Evolutionary conservation across 2,113 vertebrate species (phyloP), one percentile per base, ranked within the genome.

Genomic region (Saccopteryx bilineata): DNA sequence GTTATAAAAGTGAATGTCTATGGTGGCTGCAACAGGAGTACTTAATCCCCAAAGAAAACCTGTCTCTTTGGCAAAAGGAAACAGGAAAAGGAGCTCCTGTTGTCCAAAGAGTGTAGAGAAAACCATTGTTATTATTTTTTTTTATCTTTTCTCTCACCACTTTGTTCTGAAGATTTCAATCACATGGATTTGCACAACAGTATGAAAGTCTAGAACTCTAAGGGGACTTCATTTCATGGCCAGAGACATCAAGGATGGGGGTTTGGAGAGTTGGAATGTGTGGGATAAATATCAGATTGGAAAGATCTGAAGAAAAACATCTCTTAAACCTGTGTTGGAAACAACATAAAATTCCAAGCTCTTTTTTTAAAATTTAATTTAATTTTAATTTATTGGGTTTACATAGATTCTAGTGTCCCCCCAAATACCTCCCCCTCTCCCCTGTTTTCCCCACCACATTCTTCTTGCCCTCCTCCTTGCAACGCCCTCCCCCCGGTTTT

Each of bases 331-430:
- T 48, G 7, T 78, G 9, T 39, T 56, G 69, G 65, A 79, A 90
- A n/a, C 54, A 71, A 26, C 65, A 94, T 80, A 33, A 95, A 86
- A 82, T 80, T 65, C 26, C 72, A 86, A 58, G 14, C 56, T 91
- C 39, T 39, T 39, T 39, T 39, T 39, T 39, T 39, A 39, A 39
- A 39, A 39, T 39, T 39, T 39, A 39, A 39, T 39, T 39, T 39
- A 39, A 39, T 39, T 39, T 39, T 39, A 39, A 39, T 39, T 39
- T 39, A 39, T 39, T 39, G 39, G 39, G 39, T 39, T 39, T 39
- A 39, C 39, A 39, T 39, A 39, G 39, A 39, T 39, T 39, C 39
- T 39, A 39, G 39, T 39, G 39, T 3, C 3, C 39, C 39, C 39
- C 39, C 39, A 39, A 39, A 39, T 39, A 39, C 39, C 39, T 39